Base-by-base conservation (phyloP, 2,113 vertebrate genomes). In the Agelaius tricolor region DNA sequence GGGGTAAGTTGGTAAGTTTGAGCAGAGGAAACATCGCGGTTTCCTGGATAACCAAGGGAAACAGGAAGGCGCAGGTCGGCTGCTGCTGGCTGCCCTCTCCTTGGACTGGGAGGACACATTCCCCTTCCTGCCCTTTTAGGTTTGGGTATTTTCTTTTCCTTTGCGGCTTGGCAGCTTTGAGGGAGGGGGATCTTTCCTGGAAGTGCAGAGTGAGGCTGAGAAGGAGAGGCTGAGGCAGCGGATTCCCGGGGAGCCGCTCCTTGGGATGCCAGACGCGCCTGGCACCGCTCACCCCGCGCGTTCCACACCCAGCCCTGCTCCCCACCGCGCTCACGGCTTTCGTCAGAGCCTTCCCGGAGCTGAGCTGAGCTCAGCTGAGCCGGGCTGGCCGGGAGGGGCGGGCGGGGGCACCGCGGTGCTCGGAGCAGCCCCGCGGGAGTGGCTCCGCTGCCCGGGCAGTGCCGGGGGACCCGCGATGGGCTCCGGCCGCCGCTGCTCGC, bases 221-320 rank as follows among this genome's bases (percentile, higher is more conserved):
- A 16, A 18, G 80, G 27, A 5, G 61, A 4, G 7, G 18, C 31
- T 0, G 73, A 20, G 63, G 46, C 39, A 7, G 68, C 0, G 22
- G 22, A 2, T 6, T 58, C 0, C 43, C 2, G n/a, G 3, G 1
- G 24, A 37, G 26, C 66, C 54, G 2, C 21, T n/a, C 47, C 65
- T 1, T 0, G 4, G 23, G 21, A 1, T 28, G 71, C 71, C 43
- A 1, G 14, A 18, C 6, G 8, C 0, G 58, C 2, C 44, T 4
- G n/a, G 6, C 27, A 4, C 5, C 23, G 18, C 37, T 8, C 24
- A 1, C 13, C 3, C 41, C 7, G n/a, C 15, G 10, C 0, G 3
- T 6, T 30, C 78, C 87, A 10, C 87, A 46, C 78, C 87, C 87
- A 30, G 44, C 17, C 37, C 44, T 46, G 1, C 71, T 89, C 24